Base-by-base conservation (phyloP, 2,888 invertebrate genomes). In the Drosophila antonietae region DNA sequence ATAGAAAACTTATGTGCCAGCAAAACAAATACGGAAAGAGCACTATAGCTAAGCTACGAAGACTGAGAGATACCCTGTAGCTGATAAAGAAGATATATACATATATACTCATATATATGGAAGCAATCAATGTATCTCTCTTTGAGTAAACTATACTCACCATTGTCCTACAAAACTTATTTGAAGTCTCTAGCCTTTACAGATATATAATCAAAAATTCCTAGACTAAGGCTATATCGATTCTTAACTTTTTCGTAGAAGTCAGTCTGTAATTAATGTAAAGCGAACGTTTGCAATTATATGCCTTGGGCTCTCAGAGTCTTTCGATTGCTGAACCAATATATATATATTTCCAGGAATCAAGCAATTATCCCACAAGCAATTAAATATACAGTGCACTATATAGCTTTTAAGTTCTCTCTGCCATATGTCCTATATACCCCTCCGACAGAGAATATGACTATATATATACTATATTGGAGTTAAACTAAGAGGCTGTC, bases 1-100 rank as follows among this genome's bases (percentile, higher is more conserved):
- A 79, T 75, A 82, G 76, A 70, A 82, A 85, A 68, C 83, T 70
- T 62, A 60, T 80, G 72, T 73, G 67, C 49, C 63, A 55, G 46
- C 44, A 60, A 49, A 68, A 64, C 65, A 49, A 49, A 44, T 60
- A 62, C 33, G 31, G 43, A 63, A 46, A 63, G 28, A 51, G 44
- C 39, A 52, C 49, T 44, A 23, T 10, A 60, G 44, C 43, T 28
- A 4, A 28, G 28, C 53, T 23, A 28, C 28, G 7, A 6, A 37
- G n/a, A 37, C 37, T 15, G 2, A 2, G 15, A 39, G 10, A 23
- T 39, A 39, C 53, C 7, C 53, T 31, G 0, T 7, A 15, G 39
- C 2, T 39, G 7, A 3, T 41, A 3, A 3, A n/a, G 7, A 6
- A 39, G 6, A 39, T 39, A 39, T 39, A 15, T 20, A 20, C 23